phyloP scores from a whole-genome alignment of 2,797 vertebrate genomes.

The Phalloptychus januarius region DNA sequence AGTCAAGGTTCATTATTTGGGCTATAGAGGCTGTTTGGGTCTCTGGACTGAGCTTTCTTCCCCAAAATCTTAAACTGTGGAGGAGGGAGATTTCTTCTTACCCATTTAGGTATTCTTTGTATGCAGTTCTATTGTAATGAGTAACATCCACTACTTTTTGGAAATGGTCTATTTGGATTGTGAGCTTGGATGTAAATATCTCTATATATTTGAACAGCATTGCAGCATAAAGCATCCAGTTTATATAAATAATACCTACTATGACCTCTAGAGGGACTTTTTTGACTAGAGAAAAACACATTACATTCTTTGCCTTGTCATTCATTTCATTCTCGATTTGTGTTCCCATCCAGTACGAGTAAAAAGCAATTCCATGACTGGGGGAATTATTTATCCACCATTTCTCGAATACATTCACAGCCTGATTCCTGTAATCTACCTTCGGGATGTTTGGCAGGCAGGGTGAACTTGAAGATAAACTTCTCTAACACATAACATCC shows the following conservation, averaged over 20 bases:
- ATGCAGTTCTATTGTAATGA: background rate
- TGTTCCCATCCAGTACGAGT: constrained; percentile 5
- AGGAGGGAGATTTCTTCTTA: background rate
- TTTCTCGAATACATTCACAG: constrained; percentile 15
- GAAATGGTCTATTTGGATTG: background rate
- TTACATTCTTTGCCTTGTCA: constrained; percentile 9
- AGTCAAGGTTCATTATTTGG: background rate
- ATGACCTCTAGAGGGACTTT: constrained; percentile 7
- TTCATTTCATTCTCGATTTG: constrained; percentile 17
- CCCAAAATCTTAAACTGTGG: background rate
- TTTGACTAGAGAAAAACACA: background rate
- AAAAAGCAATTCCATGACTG: constrained; percentile 31
- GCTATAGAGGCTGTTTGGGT: background rate
- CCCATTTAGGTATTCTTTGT: background rate
- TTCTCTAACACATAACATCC: constrained; percentile 50
- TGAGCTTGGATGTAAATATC: background rate
- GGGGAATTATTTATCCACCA: constrained; percentile 7
- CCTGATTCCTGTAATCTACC: constrained; percentile 32
- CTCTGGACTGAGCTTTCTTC: background rate
- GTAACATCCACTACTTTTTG: background rate
- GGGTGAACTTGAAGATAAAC: constrained; percentile 43
- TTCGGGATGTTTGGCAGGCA: constrained; percentile 33
- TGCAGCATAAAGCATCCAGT: background rate
- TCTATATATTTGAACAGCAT: background rate
- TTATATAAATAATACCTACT: background rate